A percentile compares a stretch with the other conserved stretches of the same genome.
Conservation (phyloP, 2,113 vertebrate genomes). For the Stigmatopora nigra region DNA sequence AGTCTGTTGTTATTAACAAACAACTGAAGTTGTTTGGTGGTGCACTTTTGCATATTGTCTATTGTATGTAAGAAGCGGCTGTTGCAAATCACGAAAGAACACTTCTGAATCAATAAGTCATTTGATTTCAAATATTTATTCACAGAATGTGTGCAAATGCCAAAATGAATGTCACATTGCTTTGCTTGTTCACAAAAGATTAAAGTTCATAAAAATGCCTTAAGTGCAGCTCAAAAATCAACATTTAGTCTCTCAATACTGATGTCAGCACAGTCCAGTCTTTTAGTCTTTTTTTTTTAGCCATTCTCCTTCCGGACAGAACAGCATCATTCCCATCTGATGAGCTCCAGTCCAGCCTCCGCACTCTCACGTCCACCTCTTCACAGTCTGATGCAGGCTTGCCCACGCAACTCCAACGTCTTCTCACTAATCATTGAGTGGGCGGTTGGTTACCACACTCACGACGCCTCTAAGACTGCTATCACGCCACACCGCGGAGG, state of each 20-base stretch:
- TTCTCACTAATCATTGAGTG: constrained; percentile 1
- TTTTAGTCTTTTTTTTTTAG: constrained; percentile 18
- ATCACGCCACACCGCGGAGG: constrained; percentile 34
- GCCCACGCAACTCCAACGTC: constrained; percentile 1
- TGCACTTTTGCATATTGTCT: neutral
- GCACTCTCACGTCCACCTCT: constrained; percentile 42
- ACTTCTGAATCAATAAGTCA: constrained; percentile 30
- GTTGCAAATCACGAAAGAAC: constrained; percentile 27
- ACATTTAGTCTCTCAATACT: constrained; percentile 40
- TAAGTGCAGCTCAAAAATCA: constrained; percentile 38
- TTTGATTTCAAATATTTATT: constrained; percentile 63
- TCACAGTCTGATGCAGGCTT: constrained; percentile 21
- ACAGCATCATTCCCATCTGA: constrained; percentile 21
- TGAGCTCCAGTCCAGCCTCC: constrained; percentile 31
- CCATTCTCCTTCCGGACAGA: constrained; percentile 23
- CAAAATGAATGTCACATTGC: constrained; percentile 36
- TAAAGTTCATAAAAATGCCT: constrained; percentile 35
- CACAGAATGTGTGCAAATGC: constrained; percentile 54
- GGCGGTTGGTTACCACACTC: neutral
- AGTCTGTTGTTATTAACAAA: neutral
- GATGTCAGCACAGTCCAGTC: constrained; percentile 39
- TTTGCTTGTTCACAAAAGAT: constrained; percentile 32
- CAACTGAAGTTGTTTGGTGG: neutral
- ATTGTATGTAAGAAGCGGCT: neutral
- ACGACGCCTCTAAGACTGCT: constrained; percentile 48